Evolutionary conservation across 2,113 vertebrate genomes (phyloP).

Genomic region (Hyla sarda): DNA sequence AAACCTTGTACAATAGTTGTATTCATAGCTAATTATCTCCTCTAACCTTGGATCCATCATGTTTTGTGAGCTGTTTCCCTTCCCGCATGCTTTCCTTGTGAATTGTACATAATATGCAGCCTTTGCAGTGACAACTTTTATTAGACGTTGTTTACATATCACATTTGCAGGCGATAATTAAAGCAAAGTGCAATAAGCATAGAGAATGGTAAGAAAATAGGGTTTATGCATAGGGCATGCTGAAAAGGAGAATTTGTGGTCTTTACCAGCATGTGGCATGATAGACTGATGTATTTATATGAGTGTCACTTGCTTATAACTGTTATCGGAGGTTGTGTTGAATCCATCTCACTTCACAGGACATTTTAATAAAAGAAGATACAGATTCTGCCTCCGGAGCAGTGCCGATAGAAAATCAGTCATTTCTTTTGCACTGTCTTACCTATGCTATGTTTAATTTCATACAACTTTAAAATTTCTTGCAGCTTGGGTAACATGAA

Average conservation of each 20-base stretch:
- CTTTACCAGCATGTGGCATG: slow-evolving; percentile 45
- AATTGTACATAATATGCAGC: slow-evolving; percentile 21
- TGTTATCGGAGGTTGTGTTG: slow-evolving; percentile 54
- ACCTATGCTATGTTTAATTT: slow-evolving; percentile 49
- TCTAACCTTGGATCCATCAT: neutral
- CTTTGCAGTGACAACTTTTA: slow-evolving; percentile 13
- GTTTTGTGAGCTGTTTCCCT: neutral
- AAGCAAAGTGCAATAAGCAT: slow-evolving; percentile 11
- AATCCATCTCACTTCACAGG: slow-evolving; percentile 53
- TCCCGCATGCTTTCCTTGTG: neutral
- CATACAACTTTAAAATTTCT: slow-evolving; percentile 35
- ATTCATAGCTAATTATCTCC: neutral
- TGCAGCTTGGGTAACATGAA: neutral
- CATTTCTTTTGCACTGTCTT: slow-evolving; percentile 45
- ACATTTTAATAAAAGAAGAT: slow-evolving; percentile 56
- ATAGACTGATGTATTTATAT: slow-evolving; percentile 55
- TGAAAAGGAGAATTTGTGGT: slow-evolving; percentile 22
- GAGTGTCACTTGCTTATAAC: slow-evolving; percentile 58
- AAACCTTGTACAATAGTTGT: neutral
- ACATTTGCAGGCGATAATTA: slow-evolving; percentile 51
- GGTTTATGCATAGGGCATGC: slow-evolving; percentile 21
- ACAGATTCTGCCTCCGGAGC: slow-evolving; percentile 34
- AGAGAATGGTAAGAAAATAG: neutral
- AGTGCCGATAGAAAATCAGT: slow-evolving; percentile 33
- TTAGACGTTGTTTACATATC: slow-evolving; percentile 45